Evolutionary conservation across 2,888 invertebrate genomes (phyloP).

Genomic region (Bombylius major): DNA sequence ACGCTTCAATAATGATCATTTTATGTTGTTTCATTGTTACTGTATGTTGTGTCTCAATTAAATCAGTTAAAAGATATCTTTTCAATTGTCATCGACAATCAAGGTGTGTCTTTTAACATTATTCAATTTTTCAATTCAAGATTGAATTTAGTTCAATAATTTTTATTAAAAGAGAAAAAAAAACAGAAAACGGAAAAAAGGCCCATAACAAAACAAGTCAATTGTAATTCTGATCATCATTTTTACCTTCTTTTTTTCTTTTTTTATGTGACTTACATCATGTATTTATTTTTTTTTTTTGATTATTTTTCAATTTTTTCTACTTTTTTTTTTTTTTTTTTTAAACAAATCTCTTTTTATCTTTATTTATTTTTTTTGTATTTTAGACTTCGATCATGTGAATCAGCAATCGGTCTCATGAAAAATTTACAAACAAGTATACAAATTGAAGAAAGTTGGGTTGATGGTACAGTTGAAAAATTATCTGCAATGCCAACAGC

Average conservation of each 20-base stretch:
- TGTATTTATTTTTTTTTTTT: not conserved
- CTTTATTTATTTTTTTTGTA: slow-evolving; percentile 13
- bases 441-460: slow-evolving; percentile 78
- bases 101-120: not conserved
- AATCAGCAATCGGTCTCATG: slow-evolving; percentile 79
- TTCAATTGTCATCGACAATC: not conserved
- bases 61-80: too few species aligned
- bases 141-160: not conserved
- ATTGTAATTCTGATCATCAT: too few species aligned
- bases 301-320: too few species aligned
- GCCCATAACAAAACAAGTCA: too few species aligned
- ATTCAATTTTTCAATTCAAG: not conserved
- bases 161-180: too few species aligned
- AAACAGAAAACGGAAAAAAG: too few species aligned
- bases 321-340: too few species aligned
- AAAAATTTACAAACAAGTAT: slow-evolving; percentile 82
- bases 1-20: not conserved
- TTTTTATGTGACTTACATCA: too few species aligned
- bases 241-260: too few species aligned
- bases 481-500: slow-evolving; percentile 62
- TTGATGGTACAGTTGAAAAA: slow-evolving; percentile 73
- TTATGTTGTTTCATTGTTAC: not conserved
- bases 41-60: not conserved
- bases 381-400: slow-evolving; percentile 71
- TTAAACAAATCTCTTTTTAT: not conserved